Base-by-base conservation (phyloP, 1,140 invertebrate genomes). In the Chironomus tepperi region DNA sequence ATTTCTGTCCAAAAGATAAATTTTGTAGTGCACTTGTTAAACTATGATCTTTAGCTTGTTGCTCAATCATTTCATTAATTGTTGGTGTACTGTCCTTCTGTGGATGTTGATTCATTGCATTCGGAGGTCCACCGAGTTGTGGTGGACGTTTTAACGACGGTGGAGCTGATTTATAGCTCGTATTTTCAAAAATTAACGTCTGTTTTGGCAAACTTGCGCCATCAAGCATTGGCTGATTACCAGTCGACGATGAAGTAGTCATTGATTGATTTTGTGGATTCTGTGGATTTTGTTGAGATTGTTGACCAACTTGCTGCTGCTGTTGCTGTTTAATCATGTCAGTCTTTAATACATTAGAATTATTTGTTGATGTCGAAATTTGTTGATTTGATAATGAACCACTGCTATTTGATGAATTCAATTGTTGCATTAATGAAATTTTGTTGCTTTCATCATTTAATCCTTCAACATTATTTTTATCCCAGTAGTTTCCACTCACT, bases 141-240 rank as follows among this genome's bases (percentile, higher is more conserved):
- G 67, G 24, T 34, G 74, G 75, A 6, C 75, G 73, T 82, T 75
- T 85, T 83, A 1, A 81, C 80, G 79, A 86, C 81, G 85, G 88
- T 81, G 85, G 88, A 79, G 82, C 81, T 75, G 88, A 87, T 83
- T 93, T 92, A 79, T 92, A 95, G 80, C 95, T 95, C 0, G 93
- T 95, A 81, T 96, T 96, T 80, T 96, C 94, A 80, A 96, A 96
- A 75, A 96, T 94, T 43, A 96, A 90, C 0, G 93, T 96, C 79
- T 94, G 91, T 15, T 95, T 92, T 0, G 93, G 91, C 1, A 91
- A 87, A 6, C 89, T 90, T 0, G 89, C 86, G 7, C 89, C 89
- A 80, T 93, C 91, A n/a, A 89, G 79, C 19, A 89, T 85, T 74
- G 85, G 85, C 24, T 34, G 24, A 34, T 34, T 34, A 34, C 24